Evolutionary conservation across 1,140 invertebrate species (phyloP).

Genomic region (Mylabris phalerata): DNA sequence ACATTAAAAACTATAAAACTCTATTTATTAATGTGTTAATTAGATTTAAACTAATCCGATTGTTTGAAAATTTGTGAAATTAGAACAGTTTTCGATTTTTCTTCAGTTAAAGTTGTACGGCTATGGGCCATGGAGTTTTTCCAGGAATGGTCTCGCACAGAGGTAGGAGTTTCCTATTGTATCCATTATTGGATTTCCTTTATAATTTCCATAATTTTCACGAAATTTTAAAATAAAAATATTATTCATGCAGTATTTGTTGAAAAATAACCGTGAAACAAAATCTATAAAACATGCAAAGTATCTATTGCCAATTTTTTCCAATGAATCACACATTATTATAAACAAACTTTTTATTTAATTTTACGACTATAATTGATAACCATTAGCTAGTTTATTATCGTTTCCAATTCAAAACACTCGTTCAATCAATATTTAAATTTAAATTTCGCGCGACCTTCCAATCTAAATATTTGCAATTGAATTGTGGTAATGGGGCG

Average conservation of each 20-base stretch:
- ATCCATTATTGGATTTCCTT: background rate
- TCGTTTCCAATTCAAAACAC: too few relatives aligned
- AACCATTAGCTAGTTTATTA: too few relatives aligned
- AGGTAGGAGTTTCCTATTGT: background rate
- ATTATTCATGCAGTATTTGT: constrained; percentile 4
- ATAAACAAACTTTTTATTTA: constrained; percentile 2
- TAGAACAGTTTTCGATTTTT: background rate
- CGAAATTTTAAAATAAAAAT: background rate
- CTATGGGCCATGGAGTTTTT: constrained; percentile 38
- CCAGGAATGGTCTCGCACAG: constrained; percentile 30
- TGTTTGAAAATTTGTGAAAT: constrained; percentile 9
- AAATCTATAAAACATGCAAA: constrained; percentile 4
- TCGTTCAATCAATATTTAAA: too few relatives aligned
- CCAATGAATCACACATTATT: constrained; percentile 12
- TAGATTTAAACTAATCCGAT: background rate
- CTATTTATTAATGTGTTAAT: constrained; percentile 2
- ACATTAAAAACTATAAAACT: background rate
- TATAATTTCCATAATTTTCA: too few relatives aligned
- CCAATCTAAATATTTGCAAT: too few relatives aligned
- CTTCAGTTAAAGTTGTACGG: background rate
- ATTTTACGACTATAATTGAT: constrained; percentile 5
- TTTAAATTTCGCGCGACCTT: too few relatives aligned
- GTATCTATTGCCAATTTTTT: constrained; percentile 12
- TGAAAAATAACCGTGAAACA: constrained; percentile 10
- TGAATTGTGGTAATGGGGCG: too few relatives aligned